phyloP scores from a whole-genome alignment of 2,113 vertebrate species.

The Platycercus adscitus region DNA sequence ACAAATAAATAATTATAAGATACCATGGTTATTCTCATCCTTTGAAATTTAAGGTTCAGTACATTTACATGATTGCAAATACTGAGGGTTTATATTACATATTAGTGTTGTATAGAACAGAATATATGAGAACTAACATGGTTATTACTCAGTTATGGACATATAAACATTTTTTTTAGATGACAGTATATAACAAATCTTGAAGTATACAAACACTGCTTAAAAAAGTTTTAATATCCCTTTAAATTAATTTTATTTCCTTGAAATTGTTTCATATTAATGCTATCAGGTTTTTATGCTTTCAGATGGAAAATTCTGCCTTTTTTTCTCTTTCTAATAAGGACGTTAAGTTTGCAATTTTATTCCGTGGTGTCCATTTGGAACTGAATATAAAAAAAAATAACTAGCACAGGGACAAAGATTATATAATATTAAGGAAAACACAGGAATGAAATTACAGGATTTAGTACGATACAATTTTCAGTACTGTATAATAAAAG shows the following conservation, averaged over 20 bases:
- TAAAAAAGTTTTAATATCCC: background rate
- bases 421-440: background rate
- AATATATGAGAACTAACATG: background rate
- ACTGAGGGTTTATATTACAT: background rate
- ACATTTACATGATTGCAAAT: background rate
- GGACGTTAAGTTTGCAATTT: background rate
- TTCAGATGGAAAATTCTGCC: background rate
- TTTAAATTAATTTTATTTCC: background rate
- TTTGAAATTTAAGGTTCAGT: background rate
- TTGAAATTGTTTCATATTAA: background rate
- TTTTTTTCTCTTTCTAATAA: background rate
- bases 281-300: background rate
- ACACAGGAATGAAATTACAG: background rate
- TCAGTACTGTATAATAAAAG: background rate
- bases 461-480: background rate
- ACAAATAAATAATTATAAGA: background rate
- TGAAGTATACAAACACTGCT: background rate
- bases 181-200: background rate
- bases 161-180: background rate
- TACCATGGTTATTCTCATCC: background rate
- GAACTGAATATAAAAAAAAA: background rate
- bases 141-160: background rate
- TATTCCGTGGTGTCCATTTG: background rate
- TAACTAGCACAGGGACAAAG: background rate
- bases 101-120: background rate